phyloP scores from a whole-genome alignment of 2,797 vertebrate genomes.

The Caiman crocodilus region DNA sequence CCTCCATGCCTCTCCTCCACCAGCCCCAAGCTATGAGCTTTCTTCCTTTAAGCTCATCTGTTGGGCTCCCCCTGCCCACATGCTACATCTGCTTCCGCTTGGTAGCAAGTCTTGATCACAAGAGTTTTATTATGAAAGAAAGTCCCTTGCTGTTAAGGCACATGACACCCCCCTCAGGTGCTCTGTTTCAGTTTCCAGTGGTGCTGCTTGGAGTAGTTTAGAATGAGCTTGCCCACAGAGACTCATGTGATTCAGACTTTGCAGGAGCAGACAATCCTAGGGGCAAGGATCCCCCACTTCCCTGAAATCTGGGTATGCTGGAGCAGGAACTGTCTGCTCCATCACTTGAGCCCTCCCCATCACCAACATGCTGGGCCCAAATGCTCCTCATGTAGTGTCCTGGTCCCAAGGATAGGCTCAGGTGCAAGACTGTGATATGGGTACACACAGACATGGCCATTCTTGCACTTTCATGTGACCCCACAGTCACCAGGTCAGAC shows the following conservation, averaged over 20 bases:
- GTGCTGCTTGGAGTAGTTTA: too few species aligned
- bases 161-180: neutral
- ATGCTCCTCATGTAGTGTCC: neutral
- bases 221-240: neutral
- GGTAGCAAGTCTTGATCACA: neutral
- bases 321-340: neutral
- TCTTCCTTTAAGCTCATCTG: too few species aligned
- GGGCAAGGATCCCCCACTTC: neutral
- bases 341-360: neutral
- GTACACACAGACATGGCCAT: too few species aligned
- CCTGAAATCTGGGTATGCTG: neutral
- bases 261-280: neutral
- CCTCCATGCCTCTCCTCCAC: neutral
- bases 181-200: neutral
- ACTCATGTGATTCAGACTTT: neutral
- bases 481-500: too few species aligned
- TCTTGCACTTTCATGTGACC: too few species aligned
- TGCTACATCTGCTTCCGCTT: neutral
- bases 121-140: neutral
- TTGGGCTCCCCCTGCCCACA: neutral
- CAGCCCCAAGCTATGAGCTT: neutral
- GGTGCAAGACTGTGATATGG: too few species aligned
- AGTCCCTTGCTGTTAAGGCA: neutral
- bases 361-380: neutral
- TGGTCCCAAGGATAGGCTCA: neutral